Percentiles rank a stretch among this genome's conserved stretches.
These are phyloP conservation scores for Lanius collurio DNA, from an alignment of 2,113 vertebrate species.

Conservation along the genomic window DNA sequence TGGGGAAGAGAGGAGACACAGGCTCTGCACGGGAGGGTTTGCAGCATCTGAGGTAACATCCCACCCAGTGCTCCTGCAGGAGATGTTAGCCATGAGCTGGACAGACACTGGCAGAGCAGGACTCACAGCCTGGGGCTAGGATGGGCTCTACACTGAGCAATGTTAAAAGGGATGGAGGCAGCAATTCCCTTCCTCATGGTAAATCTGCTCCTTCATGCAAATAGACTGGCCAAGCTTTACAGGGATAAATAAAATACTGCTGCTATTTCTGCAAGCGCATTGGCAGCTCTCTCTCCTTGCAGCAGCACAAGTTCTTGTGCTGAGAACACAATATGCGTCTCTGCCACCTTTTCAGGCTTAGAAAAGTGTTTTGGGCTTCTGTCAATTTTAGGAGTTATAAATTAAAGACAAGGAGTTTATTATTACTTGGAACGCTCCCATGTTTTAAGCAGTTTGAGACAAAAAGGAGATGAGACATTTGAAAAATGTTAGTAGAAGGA, in stretches of 20 bases:
- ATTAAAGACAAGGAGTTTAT: conserved; percentile 42
- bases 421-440: conserved; percentile 10
- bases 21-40: neutral
- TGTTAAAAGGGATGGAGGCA: neutral
- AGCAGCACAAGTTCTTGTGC: conserved; percentile 53
- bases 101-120: neutral
- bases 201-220: conserved; percentile 11
- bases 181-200: neutral
- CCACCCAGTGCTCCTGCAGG: neutral
- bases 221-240: conserved; percentile 25
- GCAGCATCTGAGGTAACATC: neutral
- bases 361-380: conserved; percentile 48
- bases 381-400: conserved; percentile 41
- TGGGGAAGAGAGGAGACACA: neutral
- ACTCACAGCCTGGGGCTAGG: neutral
- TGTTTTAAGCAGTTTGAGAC: conserved; percentile 3
- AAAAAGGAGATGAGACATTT: conserved; percentile 1
- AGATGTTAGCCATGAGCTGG: neutral
- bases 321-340: conserved; percentile 52
- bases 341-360: conserved; percentile 54
- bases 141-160: neutral
- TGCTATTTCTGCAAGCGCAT: conserved; percentile 58
- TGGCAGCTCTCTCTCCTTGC: conserved; percentile 47
- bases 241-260: conserved; percentile 46
- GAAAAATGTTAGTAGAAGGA: neutral